Percentiles rank a stretch among this genome's conserved stretches.
These are phyloP conservation scores for Stichodactyla helianthus DNA, from an alignment of 64 coral and sea anemone genomes.

Conservation along the genomic window DNA sequence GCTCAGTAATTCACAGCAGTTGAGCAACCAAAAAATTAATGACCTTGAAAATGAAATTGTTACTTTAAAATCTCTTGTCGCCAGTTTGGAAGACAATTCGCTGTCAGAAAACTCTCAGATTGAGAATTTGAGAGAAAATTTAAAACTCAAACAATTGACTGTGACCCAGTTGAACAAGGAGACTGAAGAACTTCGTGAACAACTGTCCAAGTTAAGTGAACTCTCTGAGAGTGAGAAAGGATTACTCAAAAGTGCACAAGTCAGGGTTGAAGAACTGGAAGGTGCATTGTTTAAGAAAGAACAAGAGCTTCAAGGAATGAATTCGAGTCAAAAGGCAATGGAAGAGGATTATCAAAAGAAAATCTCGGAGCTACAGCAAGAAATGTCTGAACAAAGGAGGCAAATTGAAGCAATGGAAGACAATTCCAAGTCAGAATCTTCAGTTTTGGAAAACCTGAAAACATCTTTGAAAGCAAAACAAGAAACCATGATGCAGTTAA, in stretches of 20 bases:
- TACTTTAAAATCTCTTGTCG: slow-evolving; percentile 52
- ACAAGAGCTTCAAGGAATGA: neutral
- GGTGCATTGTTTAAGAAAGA: slow-evolving; percentile 4
- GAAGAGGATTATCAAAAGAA: slow-evolving; percentile 27
- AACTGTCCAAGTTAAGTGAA: slow-evolving; percentile 31
- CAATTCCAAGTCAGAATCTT: slow-evolving; percentile 82
- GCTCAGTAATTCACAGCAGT: slow-evolving; percentile 40
- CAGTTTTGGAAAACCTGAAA: slow-evolving; percentile 74
- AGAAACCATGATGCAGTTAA: slow-evolving; percentile 65
- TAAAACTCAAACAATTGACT: slow-evolving; percentile 74
- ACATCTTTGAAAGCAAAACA: slow-evolving; percentile 77
- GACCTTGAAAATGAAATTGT: slow-evolving; percentile 53
- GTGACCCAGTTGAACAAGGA: slow-evolving; percentile 68
- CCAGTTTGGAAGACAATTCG: slow-evolving; percentile 70
- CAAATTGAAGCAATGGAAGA: slow-evolving; percentile 74
- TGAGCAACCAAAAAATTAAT: slow-evolving; percentile 28
- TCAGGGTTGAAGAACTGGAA: slow-evolving; percentile 13
- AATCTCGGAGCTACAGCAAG: slow-evolving; percentile 20
- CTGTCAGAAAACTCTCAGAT: slow-evolving; percentile 80
- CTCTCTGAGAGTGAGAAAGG: slow-evolving; percentile 11
- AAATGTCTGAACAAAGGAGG: slow-evolving; percentile 30
- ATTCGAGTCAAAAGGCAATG: neutral
- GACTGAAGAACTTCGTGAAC: slow-evolving; percentile 53
- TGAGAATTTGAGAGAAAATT: slow-evolving; percentile 80
- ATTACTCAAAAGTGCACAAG: neutral